These are phyloP conservation scores for Sebastes hubbsi DNA, from an alignment of 2,797 vertebrate species.

Conservation along the genomic window DNA sequence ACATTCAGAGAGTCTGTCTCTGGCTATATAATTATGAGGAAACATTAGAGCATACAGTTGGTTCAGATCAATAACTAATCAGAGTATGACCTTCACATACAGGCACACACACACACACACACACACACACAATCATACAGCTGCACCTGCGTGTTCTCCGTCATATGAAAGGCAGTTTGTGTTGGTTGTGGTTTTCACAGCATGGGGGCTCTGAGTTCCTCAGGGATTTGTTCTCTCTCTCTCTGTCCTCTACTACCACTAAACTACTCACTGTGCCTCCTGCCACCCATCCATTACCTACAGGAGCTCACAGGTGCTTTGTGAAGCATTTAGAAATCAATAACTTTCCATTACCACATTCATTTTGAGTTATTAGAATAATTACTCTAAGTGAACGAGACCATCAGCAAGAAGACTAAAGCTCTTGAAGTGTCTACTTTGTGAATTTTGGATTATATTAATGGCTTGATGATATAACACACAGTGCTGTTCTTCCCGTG, in stretches of 20 bases:
- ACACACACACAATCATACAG: neutral
- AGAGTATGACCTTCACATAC: conserved; percentile 58
- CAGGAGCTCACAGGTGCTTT: conserved; percentile 14
- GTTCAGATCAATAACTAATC: conserved; percentile 72
- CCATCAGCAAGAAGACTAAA: conserved; percentile 18
- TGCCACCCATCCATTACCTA: conserved; percentile 21
- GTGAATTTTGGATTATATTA: neutral
- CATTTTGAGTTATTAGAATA: conserved; percentile 46
- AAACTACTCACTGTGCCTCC: neutral
- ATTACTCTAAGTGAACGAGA: conserved; percentile 36
- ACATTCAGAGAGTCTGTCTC: neutral
- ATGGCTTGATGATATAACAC: neutral
- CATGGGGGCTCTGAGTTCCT: no score
- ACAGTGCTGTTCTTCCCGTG: neutral
- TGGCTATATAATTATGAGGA: conserved; percentile 57
- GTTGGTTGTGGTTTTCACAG: no score
- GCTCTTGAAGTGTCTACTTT: neutral
- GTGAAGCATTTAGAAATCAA: conserved; percentile 43
- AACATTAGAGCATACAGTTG: conserved; percentile 39
- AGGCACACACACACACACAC: neutral
- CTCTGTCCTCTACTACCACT: neutral
- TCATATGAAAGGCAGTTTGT: conserved; percentile 12
- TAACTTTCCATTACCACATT: conserved; percentile 41
- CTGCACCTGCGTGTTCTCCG: neutral
- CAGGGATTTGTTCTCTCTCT: neutral